A percentile compares a stretch with the other conserved stretches of the same genome.
phyloP scores from a whole-genome alignment of 2,888 invertebrate species.

The Epirrita christyi region DNA sequence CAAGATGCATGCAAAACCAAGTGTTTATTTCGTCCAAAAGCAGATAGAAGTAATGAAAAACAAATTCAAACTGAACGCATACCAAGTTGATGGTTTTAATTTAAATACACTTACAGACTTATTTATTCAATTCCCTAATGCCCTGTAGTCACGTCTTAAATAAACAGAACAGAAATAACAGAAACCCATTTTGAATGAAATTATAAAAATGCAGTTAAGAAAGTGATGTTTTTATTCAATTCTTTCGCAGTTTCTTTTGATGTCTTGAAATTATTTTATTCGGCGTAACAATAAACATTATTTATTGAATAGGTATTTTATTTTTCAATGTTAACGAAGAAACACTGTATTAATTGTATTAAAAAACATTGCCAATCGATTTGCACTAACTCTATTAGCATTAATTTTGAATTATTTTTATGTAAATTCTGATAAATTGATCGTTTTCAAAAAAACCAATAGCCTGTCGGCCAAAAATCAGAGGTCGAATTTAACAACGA shows the following conservation, averaged over 20 bases:
- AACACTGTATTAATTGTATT: too few species aligned
- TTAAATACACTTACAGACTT: constrained; percentile 33
- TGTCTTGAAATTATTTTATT: constrained; percentile 5
- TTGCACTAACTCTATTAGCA: too few species aligned
- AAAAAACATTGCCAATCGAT: too few species aligned
- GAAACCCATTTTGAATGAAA: constrained; percentile 58
- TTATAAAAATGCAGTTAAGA: constrained; percentile 53
- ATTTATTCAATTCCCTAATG: constrained; percentile 53
- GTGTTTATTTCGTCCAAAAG: neutral
- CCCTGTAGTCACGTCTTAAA: constrained; percentile 48
- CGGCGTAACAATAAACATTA: constrained; percentile 1
- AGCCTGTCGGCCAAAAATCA: constrained; percentile 10
- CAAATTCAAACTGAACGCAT: constrained; percentile 13
- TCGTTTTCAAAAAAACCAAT: neutral
- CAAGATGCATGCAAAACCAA: too few species aligned
- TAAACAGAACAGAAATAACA: constrained; percentile 48
- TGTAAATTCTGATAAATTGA: too few species aligned
- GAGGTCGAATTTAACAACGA: constrained; percentile 22
- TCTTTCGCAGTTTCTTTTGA: constrained; percentile 36
- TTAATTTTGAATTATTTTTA: too few species aligned
- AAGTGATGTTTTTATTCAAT: constrained; percentile 47
- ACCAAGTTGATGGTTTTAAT: constrained; percentile 35
- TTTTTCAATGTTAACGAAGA: too few species aligned
- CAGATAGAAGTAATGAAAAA: neutral
- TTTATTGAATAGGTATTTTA: too few species aligned